Conservation (phyloP, 2,113 vertebrate genomes). For the Xyrauchen texanus region DNA sequence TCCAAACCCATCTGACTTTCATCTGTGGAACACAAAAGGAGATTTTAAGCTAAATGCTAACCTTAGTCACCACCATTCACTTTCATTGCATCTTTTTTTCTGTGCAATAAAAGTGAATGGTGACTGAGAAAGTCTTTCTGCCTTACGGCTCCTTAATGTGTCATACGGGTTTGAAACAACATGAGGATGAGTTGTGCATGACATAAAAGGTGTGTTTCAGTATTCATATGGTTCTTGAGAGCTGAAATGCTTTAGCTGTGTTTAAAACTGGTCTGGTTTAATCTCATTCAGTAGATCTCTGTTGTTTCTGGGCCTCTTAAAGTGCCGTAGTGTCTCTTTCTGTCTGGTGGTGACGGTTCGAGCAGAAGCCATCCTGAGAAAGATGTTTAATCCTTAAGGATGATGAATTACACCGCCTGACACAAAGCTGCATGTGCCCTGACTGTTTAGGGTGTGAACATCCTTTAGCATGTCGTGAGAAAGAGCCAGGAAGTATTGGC, state of each 20-base stretch:
- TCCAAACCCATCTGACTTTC: no score
- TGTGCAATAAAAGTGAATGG: no score
- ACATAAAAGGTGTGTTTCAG: no score
- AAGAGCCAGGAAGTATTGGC: background rate
- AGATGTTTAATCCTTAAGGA: slow-evolving; percentile 4
- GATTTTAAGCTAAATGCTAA: no score
- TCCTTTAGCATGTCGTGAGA: background rate
- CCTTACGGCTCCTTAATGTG: no score
- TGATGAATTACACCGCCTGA: slow-evolving; percentile 31
- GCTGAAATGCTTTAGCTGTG: background rate
- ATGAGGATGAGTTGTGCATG: no score
- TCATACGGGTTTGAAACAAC: no score
- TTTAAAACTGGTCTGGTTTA: background rate
- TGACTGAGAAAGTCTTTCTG: no score
- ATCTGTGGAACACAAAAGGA: no score
- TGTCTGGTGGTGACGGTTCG: background rate
- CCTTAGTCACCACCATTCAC: no score
- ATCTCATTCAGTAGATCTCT: background rate
- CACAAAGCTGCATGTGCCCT: slow-evolving; percentile 17
- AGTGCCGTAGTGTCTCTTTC: background rate
- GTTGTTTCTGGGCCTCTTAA: background rate
- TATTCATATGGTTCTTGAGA: background rate
- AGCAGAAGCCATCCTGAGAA: background rate
- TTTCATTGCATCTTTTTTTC: no score
- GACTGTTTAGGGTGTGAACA: background rate